phyloP scores from a whole-genome alignment of 2,888 invertebrate genomes.

The Oeneis ivallda region DNA sequence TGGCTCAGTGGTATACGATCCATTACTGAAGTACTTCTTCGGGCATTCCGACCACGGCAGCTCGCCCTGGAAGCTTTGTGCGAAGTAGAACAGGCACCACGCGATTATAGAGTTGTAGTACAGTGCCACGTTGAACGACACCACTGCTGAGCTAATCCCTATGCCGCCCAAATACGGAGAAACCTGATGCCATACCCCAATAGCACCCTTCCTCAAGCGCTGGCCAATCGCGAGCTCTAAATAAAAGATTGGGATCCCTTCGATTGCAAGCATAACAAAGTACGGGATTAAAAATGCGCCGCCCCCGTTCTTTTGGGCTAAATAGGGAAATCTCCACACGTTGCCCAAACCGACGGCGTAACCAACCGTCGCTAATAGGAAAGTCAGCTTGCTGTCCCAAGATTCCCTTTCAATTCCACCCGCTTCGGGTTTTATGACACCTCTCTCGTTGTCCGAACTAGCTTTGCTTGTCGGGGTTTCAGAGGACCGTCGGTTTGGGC shows the following conservation, averaged over 20 bases:
- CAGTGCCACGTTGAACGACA: constrained; percentile 97
- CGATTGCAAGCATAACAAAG: constrained; percentile 95
- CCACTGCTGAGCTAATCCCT: constrained; percentile 96
- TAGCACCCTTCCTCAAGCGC: constrained; percentile 94
- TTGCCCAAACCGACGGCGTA: constrained; percentile 97
- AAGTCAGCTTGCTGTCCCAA: constrained; percentile 96
- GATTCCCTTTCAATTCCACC: constrained; percentile 91
- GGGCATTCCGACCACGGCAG: constrained; percentile 97
- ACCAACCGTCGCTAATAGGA: constrained; percentile 95
- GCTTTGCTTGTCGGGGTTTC: constrained; percentile 82
- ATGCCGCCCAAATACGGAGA: constrained; percentile 94
- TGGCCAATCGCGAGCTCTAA: constrained; percentile 97
- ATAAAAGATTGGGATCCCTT: constrained; percentile 98
- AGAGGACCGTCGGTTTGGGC: constrained; percentile 67
- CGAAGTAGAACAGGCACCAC: constrained; percentile 97
- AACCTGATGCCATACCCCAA: constrained; percentile 97
- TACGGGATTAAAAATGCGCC: constrained; percentile 99
- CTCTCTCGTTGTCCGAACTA: constrained; percentile 84
- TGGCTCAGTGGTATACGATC: constrained; percentile 89
- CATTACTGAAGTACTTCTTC: constrained; percentile 89
- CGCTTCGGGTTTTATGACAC: constrained; percentile 85
- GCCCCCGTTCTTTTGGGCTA: constrained; percentile 97
- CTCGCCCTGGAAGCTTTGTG: constrained; percentile 95
- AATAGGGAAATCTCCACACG: constrained; percentile 97
- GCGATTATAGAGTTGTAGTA: constrained; percentile 99